Percentiles rank a stretch among this genome's conserved stretches.
Conservation (phyloP, 1,140 invertebrate species). For the Bemisia tabaci region DNA sequence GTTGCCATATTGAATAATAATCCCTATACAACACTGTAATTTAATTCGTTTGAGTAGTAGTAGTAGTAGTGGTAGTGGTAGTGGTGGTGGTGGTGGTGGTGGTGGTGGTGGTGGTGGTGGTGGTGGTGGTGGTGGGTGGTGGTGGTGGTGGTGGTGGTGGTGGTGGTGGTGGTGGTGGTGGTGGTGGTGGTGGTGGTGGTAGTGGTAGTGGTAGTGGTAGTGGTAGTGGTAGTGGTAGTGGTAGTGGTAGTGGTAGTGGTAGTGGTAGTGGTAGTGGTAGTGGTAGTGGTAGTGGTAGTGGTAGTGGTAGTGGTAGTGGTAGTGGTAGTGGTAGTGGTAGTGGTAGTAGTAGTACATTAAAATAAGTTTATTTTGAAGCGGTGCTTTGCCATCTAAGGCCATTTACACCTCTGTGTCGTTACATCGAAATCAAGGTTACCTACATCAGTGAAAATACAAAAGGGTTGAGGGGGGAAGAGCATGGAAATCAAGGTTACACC, state of each 20-base stretch:
- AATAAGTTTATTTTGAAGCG: no score
- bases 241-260: not conserved
- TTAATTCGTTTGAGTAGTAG: no score
- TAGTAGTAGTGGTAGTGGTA: no score
- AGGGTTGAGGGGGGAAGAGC: no score
- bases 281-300: not conserved
- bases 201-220: not conserved
- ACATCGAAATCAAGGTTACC: no score
- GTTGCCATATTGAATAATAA: no score
- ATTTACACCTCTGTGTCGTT: no score
- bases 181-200: constrained; percentile 36
- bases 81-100: no score
- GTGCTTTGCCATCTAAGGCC: no score
- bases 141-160: constrained; percentile 3
- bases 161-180: constrained; percentile 11
- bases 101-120: constrained; percentile 19
- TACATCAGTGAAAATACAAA: no score
- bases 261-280: not conserved
- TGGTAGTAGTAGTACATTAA: constrained; percentile 15
- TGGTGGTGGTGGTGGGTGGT: not conserved
- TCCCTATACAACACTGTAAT: no score
- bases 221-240: constrained; percentile 6
- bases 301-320: not conserved
- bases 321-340: constrained; percentile 36
- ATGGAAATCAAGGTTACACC: no score